These are phyloP conservation scores for Polyodon spathula DNA, from an alignment of 2,113 vertebrate species.

Conservation along the genomic window DNA sequence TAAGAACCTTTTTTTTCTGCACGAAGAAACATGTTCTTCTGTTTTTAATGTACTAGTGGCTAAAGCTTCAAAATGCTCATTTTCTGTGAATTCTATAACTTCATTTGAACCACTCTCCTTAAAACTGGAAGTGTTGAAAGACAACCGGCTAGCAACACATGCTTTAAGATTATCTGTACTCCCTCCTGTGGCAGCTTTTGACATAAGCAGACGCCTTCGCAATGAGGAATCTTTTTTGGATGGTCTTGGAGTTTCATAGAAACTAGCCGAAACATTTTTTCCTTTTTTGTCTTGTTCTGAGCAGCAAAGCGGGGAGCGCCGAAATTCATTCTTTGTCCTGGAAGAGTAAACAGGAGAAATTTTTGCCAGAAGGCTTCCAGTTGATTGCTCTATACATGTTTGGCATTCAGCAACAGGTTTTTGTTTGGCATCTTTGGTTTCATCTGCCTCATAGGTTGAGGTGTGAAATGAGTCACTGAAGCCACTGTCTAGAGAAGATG, in stretches of 20 bases:
- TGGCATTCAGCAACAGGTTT: conserved; percentile 25
- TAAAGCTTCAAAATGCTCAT: conserved; percentile 37
- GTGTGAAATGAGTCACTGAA: conserved; percentile 49
- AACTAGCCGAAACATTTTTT: conserved; percentile 27
- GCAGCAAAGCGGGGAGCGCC: conserved; percentile 23
- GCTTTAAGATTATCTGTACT: conserved; percentile 36
- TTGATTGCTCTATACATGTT: conserved; percentile 33
- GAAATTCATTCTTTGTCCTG: conserved; percentile 35
- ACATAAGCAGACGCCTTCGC: conserved; percentile 60
- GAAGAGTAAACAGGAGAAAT: conserved; percentile 29
- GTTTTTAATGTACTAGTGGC: conserved; percentile 53
- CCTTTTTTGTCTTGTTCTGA: conserved; percentile 33
- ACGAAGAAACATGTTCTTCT: conserved; percentile 44
- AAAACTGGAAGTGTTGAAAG: conserved; percentile 23
- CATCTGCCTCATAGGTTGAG: conserved; percentile 28
- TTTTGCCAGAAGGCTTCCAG: conserved; percentile 41
- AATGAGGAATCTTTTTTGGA: conserved; percentile 49
- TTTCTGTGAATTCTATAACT: conserved; percentile 45
- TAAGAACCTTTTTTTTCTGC: conserved; percentile 59
- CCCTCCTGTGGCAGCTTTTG: conserved; percentile 41
- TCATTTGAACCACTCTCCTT: conserved; percentile 33
- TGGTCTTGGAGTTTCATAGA: conserved; percentile 80
- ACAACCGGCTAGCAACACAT: conserved; percentile 25
- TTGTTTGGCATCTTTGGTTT: conserved; percentile 21
- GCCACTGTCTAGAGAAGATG: conserved; percentile 56